Evolutionary conservation across 2,797 vertebrate genomes (phyloP), one percentile per base, ranked within the genome.

Genomic region (Pipistrellus nathusii): DNA sequence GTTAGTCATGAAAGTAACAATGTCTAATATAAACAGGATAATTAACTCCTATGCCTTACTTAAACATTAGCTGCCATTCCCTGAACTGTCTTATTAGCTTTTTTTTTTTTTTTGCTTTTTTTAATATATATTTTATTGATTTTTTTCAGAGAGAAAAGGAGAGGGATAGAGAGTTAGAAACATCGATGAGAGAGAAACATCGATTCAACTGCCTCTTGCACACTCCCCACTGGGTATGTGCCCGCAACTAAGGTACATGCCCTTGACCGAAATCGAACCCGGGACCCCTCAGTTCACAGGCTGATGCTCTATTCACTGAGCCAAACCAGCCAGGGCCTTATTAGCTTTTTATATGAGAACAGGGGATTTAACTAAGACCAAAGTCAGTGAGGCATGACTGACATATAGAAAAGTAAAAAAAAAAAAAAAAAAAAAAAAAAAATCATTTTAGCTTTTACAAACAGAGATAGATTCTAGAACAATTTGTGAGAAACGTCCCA

Each of bases 381-480:
- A 69, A 85, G n/a, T 92, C 17, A 83, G 17, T 73, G 59, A 73
- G 21, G 27, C 44, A 73, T 95, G 76, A 94, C 46, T 89, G 83
- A 90, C 62, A 85, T 86, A 68, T 18, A 86, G 41, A 81, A 95
- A 88, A 94, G 84, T 20, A 83, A 55, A 25, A 57, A 44, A 9
- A 44, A 44, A 57, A 44, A 9, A 44, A 44, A 6, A 44, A 9
- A 44, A 44, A 44, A 44, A 10, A 14, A 53, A 53, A 53, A 55
- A 83, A 91, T 94, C 93, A 92, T 95, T 92, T 97, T 96, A 94
- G 68, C 10, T 11, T 38, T 44, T 78, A 27, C 87, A 87, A 82
- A 84, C 48, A 89, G 62, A 92, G 96, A 93, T 73, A 57, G n/a
- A 85, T 7, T 84, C 15, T 68, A 81, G 51, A 88, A 57, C 27